Evolutionary conservation across 1,140 invertebrate genomes (phyloP), one percentile per base, ranked within the genome.

Genomic region (Caerostris extrusa): DNA sequence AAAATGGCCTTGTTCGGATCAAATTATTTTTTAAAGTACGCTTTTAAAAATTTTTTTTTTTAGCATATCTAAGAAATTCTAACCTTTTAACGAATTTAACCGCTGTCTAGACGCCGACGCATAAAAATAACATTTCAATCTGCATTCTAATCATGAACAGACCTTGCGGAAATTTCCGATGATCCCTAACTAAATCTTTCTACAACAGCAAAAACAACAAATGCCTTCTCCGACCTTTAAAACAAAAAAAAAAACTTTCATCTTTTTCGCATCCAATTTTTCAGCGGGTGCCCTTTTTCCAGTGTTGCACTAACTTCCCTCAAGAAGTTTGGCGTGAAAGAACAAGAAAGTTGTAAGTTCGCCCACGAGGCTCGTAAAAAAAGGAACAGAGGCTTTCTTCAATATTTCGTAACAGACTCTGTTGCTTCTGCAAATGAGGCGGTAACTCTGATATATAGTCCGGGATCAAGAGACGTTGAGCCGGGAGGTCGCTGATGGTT

Each of bases 401-500:
- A 77, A 77, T 77, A 77, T 77, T 77, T 77, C 50, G 71, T 77
- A 77, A 77, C 71, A 77, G 71, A 77, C 50, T 77, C 71, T 12
- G 61, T 10, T 17, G 10, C 14, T 4, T 12, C 14, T 77, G 71
- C 10, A 77, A 77, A 77, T 77, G 71, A 77, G 34, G 7, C 71
- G 34, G 34, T 77, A 77, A 77, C 50, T 77, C 71, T 77, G 71
- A 77, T 77, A 53, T 77, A 77, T 50, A 50, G 71, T 1, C 3
- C 3, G 34, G 50, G 71, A 77, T 77, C 71, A 77, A 34, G 34
- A 50, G 34, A 77, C 53, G 53, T 77, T 77, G 71, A 34, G 14
- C 50, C 34, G 5, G 50, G 34, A 5, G 71, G 50, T 5, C 12
- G 3, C 71, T 53, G 71, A 53, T 77, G 14, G 50, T 77, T 77